Evolutionary conservation across 2,797 vertebrate genomes (phyloP), one percentile per base, ranked within the genome.

Genomic region (Antennarius maculatus): DNA sequence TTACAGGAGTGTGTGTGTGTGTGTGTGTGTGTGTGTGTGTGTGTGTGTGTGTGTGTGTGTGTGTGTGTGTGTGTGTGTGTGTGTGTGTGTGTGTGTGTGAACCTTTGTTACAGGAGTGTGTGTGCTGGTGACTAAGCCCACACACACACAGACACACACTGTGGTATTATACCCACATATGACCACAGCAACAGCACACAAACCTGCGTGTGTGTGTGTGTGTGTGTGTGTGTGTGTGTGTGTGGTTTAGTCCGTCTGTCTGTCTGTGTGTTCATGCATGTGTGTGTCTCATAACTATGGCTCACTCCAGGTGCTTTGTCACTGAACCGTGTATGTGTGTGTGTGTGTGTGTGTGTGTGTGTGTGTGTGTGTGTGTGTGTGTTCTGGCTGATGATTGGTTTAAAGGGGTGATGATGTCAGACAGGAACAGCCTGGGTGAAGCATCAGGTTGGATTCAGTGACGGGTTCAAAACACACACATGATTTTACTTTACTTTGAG

Each of bases 71-170:
- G 58, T 54, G 57, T 1, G 51, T 77, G 71, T 62, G 58, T 61
- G 61, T 57, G 58, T 54, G 57, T 1, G 51, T 77, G 71, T 62
- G 58, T 61, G 61, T 57, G 58, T 54, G 57, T 85, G 82, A 87
- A 71, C 60, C 82, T 81, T 86, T 86, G 83, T 88, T 79, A 70
- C 43, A 54, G n/a, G 58, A 64, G 61, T 57, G 58, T 54, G 57
- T 1, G 51, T 77, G 71, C 62, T 87, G 80, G 70, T 89, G 89
- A 90, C 76, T 86, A 87, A 85, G 79, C 61, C 71, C 73, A 66
- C 66, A 86, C 61, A 69, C 69, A 77, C 63, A 60, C 61, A 37
- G 29, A 55, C 68, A 77, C 49, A 84, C 77, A 82, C 54, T 67
- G 79, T 77, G 59, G 74, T 47, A 71, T 74, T 82, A 78, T 69